Evolutionary conservation across 64 coral and sea anemone species (phyloP).

Genomic region (Porites australiensis): DNA sequence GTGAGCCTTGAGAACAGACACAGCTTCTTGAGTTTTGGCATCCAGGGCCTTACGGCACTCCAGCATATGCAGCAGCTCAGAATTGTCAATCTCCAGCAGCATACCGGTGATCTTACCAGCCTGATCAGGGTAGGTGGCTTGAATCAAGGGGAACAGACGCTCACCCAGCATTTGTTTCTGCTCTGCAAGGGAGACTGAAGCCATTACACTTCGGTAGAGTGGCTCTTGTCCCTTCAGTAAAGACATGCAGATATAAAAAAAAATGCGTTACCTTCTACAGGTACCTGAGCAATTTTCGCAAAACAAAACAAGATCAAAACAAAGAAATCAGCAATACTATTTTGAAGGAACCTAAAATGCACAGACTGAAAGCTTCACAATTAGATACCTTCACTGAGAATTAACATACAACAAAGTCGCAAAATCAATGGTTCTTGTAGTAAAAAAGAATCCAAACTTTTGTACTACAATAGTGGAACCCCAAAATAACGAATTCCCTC

Average conservation of each 20-base stretch:
- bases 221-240: constrained; percentile 81
- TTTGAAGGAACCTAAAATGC: too few relatives aligned
- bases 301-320: too few relatives aligned
- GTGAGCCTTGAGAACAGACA: constrained; percentile 74
- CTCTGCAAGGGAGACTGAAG: constrained; percentile 59
- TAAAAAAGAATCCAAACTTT: too few relatives aligned
- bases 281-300: too few relatives aligned
- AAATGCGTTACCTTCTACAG: too few relatives aligned
- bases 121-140: constrained; percentile 78
- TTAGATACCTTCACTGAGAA: too few relatives aligned
- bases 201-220: constrained; percentile 69
- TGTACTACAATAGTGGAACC: too few relatives aligned
- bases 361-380: too few relatives aligned
- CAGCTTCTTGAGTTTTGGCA: constrained; percentile 85
- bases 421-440: too few relatives aligned
- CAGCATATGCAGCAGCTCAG: constrained; percentile 92
- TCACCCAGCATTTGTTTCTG: constrained; percentile 98
- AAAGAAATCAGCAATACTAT: too few relatives aligned
- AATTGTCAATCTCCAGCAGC: constrained; percentile 97
- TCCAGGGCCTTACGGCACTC: constrained; percentile 86
- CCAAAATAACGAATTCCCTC: too few relatives aligned
- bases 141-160: constrained; percentile 87
- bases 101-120: constrained; percentile 96
- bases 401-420: too few relatives aligned
- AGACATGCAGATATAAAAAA: background rate